Base-by-base conservation (phyloP, 2,113 vertebrate genomes). In the Microtus oregoni region DNA sequence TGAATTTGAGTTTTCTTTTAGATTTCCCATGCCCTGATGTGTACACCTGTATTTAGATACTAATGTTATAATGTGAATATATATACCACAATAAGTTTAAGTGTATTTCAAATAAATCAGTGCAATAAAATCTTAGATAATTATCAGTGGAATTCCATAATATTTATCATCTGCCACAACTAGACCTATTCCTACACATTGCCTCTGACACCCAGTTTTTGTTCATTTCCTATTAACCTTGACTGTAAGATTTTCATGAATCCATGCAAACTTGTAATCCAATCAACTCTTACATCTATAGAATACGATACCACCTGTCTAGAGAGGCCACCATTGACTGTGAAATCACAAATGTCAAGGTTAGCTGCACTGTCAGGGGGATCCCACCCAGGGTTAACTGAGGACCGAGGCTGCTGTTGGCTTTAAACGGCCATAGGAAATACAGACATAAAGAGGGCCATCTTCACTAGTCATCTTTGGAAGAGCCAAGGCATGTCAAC, bases 1-100 rank as follows among this genome's bases (percentile, higher is more conserved):
- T 63, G 67, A 28, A 63, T 81, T 88, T 81, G 85, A 52, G 58
- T 28, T 50, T 47, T 44, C 9, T 58, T 83, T 83, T 38, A 41
- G 70, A 38, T 61, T 89, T 94, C 65, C 35, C 10, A 17, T 12
- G 35, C 13, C 19, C 50, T 86, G 8, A 85, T 28, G 2, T 85
- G 8, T 5, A 72, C 3, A 67, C 32, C 13, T 83, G 1, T 83
- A 52, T 86, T 92, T 82, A n/a, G 6, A 75, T 86, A 50, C 22
- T 50, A 58, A 10, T 65, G 55, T 72, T 79, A 61, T 47, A 1
- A 41, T 81, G 86, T 75, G 12, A 55, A 90, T 41, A 20, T 12
- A 87, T 28, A 72, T 50, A 50, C 35, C 89, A 5, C 26, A 22
- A 72, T 50, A 94, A 35, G 5, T 91, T 90, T 63, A 89, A 86